Evolutionary conservation across 2,797 vertebrate genomes (phyloP), one percentile per base, ranked within the genome.

Genomic region (Macrochelys suwanniensis): DNA sequence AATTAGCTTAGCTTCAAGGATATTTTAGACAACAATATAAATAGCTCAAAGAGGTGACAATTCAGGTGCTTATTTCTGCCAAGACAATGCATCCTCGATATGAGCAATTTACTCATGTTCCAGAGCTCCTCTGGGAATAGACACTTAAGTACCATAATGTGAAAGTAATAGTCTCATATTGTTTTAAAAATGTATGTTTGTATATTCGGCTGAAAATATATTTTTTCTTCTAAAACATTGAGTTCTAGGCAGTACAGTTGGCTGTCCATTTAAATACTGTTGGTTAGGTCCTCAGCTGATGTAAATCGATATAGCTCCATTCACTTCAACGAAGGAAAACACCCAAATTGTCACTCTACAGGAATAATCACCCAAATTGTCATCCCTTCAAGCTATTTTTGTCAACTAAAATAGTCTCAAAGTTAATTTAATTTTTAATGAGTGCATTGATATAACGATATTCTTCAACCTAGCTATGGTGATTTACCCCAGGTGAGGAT

Each of bases 361-460:
- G 26, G 50, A 65, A 59, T 68, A 53, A 89, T 5, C 77, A 65
- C 61, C 42, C 6, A 28, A 87, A 7, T 3, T 92, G 23, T 61
- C 57, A 87, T 88, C 56, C 89, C 19, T 82, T 90, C 31, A 54
- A 76, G n/a, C 11, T 90, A 65, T 87, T 94, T 94, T 91, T 94
- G 50, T 90, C 45, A 77, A 87, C 19, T 47, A 13, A 68, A 91
- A 2, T 86, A 21, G 42, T 96, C 92, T 85, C 57, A 42, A 89
- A 84, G 83, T 11, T 50, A 80, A 77, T 31, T 82, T 89, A 89
- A 77, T 93, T 95, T 95, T 91, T 92, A 91, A 89, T 93, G 90
- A 87, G 31, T 74, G 4, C 25, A 26, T 74, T 88, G 84, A 65
- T 81, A 4, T 74, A 80, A 4, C 49, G 81, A 11, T 88, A 54